phyloP scores from a whole-genome alignment of 2,797 vertebrate genomes.

The Bufotes viridis region DNA sequence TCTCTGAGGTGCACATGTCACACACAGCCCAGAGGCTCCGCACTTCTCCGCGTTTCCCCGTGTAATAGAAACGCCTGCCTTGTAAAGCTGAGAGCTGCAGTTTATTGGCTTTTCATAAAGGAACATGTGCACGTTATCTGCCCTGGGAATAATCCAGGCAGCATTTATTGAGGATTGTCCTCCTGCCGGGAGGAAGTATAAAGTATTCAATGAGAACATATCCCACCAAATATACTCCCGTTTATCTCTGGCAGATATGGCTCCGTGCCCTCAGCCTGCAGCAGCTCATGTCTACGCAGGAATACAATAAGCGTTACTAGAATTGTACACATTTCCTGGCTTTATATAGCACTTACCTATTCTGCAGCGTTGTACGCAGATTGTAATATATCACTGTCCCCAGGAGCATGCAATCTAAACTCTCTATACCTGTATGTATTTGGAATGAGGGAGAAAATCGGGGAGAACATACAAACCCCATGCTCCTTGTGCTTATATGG shows the following conservation, averaged over 20 bases:
- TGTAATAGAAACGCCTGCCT: neutral
- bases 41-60: neutral
- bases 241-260: neutral
- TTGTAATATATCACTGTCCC: neutral
- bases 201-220: conserved; percentile 5
- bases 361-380: neutral
- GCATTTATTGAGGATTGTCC: conserved; percentile 12
- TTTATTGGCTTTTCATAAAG: conserved; percentile 14
- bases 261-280: neutral
- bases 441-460: neutral
- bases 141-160: neutral
- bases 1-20: conserved; percentile 9
- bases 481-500: too few relatives aligned
- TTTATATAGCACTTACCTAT: neutral
- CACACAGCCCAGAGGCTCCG: neutral
- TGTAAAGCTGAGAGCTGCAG: neutral
- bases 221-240: neutral
- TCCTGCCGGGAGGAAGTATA: conserved; percentile 8
- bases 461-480: too few relatives aligned
- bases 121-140: conserved; percentile 19
- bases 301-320: neutral
- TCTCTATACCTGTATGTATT: neutral
- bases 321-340: neutral
- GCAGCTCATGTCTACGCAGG: neutral
- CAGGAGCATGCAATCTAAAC: neutral